phyloP scores from a whole-genome alignment of 2,797 vertebrate species.

The Sparus aurata region DNA sequence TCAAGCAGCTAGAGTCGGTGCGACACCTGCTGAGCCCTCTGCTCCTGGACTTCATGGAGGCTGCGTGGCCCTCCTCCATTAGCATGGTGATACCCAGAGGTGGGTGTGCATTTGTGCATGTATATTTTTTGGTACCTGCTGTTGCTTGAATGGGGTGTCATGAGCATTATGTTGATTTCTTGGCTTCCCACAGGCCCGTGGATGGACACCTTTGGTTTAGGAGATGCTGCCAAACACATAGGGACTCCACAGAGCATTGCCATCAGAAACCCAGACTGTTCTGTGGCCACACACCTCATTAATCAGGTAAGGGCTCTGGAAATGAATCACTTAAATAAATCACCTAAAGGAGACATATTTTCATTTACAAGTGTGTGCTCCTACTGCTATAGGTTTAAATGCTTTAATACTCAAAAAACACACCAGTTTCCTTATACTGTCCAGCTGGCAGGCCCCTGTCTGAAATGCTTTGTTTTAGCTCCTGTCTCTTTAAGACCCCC shows the following conservation, averaged over 20 bases:
- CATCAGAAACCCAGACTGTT: slow-evolving; percentile 91
- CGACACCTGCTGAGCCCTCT: slow-evolving; percentile 89
- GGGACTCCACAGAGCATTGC: slow-evolving; percentile 92
- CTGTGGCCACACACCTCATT: slow-evolving; percentile 91
- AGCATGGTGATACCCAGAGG: slow-evolving; percentile 93
- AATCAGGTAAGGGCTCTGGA: slow-evolving; percentile 79
- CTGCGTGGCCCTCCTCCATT: slow-evolving; percentile 93
- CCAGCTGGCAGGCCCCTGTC: too few species aligned
- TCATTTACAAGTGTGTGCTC: too few species aligned
- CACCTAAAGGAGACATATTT: too few species aligned
- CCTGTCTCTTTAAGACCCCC: too few species aligned
- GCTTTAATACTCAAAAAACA: too few species aligned
- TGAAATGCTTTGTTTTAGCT: too few species aligned
- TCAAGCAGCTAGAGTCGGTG: slow-evolving; percentile 90
- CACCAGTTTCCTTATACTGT: too few species aligned
- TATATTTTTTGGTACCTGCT: background rate
- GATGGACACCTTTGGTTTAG: slow-evolving; percentile 91
- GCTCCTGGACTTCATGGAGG: slow-evolving; percentile 93
- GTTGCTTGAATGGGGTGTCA: background rate
- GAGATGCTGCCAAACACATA: slow-evolving; percentile 90
- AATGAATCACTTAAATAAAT: background rate
- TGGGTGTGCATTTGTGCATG: slow-evolving; percentile 56
- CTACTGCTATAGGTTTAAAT: too few species aligned
- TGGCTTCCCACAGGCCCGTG: slow-evolving; percentile 85
- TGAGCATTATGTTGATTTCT: slow-evolving; percentile 8